phyloP scores from a whole-genome alignment of 2,113 vertebrate species.

The Tachysurus vachellii region DNA sequence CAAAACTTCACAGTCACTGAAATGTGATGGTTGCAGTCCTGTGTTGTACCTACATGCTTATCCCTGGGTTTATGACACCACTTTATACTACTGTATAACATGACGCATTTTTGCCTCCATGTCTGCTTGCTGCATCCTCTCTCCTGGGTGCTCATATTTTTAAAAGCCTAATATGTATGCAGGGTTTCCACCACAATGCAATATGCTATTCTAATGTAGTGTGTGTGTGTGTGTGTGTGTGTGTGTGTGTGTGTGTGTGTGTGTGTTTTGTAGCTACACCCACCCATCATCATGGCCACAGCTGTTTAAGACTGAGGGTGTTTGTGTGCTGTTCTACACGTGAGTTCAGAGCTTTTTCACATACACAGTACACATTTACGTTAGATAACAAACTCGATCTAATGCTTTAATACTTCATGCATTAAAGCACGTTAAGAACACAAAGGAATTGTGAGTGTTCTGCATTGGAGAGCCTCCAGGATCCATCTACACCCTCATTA shows the following conservation, averaged over 20 bases:
- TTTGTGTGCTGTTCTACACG: constrained; percentile 93
- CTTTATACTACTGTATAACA: neutral
- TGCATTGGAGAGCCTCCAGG: neutral
- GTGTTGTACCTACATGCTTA: neutral
- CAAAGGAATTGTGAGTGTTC: neutral
- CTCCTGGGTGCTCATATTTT: neutral
- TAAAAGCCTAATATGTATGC: neutral
- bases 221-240: neutral
- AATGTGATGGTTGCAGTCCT: neutral
- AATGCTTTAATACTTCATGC: neutral
- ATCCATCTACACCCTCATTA: neutral
- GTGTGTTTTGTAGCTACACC: constrained; percentile 80
- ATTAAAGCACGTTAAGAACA: neutral
- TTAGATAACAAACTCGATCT: neutral
- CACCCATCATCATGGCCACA: constrained; percentile 87
- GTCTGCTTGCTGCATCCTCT: neutral
- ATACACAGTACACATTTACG: neutral
- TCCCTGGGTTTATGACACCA: neutral
- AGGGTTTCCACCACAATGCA: neutral
- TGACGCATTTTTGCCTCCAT: neutral
- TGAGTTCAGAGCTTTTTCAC: constrained; percentile 68
- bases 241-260: constrained; percentile 56
- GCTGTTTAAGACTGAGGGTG: constrained; percentile 93
- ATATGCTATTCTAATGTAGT: neutral
- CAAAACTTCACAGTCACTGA: neutral